Conservation (phyloP, 2,113 vertebrate genomes). For the Callorhinus ursinus region DNA sequence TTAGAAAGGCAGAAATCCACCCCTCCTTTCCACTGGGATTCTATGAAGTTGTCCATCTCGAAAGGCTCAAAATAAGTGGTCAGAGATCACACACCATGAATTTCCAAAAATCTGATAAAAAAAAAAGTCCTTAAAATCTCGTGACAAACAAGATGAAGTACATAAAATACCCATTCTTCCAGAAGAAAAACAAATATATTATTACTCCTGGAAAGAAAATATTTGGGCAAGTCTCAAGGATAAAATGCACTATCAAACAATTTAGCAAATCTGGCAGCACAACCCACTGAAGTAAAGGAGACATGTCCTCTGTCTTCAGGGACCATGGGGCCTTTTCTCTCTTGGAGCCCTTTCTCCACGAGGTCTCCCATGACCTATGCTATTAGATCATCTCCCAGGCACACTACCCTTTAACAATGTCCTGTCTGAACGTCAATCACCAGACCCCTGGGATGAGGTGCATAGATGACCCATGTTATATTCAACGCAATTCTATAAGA, state of each 20-base stretch:
- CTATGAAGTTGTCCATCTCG: not conserved
- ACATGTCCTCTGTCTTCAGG: not conserved
- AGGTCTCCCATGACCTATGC: not conserved
- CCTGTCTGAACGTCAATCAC: conserved; percentile 53
- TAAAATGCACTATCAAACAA: not conserved
- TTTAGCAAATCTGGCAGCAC: not conserved
- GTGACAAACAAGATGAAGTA: conserved; percentile 32
- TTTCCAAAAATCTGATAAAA: not conserved
- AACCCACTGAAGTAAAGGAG: not conserved
- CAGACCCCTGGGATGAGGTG: not conserved
- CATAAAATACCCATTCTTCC: not conserved
- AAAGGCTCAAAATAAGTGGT: not conserved
- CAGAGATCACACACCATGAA: not conserved
- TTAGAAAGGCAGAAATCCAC: not conserved
- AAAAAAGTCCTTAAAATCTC: not conserved
- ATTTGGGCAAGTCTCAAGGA: not conserved
- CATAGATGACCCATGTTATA: conserved; percentile 54
- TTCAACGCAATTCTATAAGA: conserved; percentile 36
- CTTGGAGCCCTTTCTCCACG: not conserved
- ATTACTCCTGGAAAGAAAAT: not conserved
- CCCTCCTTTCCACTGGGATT: not conserved
- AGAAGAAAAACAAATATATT: conserved; percentile 18
- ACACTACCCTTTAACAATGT: not conserved
- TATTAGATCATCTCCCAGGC: not conserved
- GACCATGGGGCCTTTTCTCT: not conserved